phyloP scores from a whole-genome alignment of 2,113 vertebrate genomes.

The Morone saxatilis region DNA sequence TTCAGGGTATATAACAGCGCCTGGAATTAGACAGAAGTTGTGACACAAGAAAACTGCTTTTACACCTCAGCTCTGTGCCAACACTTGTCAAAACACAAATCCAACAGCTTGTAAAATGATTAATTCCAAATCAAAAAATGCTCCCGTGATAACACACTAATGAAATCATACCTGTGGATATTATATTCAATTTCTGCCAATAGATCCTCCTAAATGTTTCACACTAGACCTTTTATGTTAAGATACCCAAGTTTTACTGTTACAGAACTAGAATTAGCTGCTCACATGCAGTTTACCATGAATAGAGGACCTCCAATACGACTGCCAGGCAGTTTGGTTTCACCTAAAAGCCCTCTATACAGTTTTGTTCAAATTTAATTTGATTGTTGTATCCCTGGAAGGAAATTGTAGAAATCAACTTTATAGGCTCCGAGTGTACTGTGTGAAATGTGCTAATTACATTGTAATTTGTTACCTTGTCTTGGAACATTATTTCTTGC shows the following conservation, averaged over 20 bases:
- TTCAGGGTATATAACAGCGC: neutral
- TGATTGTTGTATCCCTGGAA: constrained; percentile 25
- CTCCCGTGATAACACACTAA: too few species aligned
- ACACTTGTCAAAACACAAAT: constrained; percentile 1
- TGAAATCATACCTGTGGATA: too few species aligned
- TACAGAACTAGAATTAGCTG: neutral
- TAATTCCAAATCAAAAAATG: neutral
- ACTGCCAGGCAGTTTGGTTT: neutral
- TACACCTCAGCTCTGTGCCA: neutral
- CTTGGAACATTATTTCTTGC: constrained; percentile 39
- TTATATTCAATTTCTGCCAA: too few species aligned
- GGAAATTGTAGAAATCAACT: constrained; percentile 37
- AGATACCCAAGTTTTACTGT: neutral
- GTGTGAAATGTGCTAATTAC: constrained; percentile 52
- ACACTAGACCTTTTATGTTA: neutral
- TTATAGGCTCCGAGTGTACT: constrained; percentile 7
- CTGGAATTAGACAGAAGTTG: neutral
- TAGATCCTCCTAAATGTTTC: too few species aligned
- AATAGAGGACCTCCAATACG: neutral
- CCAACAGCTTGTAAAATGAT: neutral
- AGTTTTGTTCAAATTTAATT: constrained; percentile 30
- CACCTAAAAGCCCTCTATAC: constrained; percentile 8
- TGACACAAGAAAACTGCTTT: neutral
- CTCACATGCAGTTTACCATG: neutral
- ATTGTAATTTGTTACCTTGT: constrained; percentile 61